phyloP scores from a whole-genome alignment of 2,797 vertebrate genomes.

The Acrossocheilus fasciatus region DNA sequence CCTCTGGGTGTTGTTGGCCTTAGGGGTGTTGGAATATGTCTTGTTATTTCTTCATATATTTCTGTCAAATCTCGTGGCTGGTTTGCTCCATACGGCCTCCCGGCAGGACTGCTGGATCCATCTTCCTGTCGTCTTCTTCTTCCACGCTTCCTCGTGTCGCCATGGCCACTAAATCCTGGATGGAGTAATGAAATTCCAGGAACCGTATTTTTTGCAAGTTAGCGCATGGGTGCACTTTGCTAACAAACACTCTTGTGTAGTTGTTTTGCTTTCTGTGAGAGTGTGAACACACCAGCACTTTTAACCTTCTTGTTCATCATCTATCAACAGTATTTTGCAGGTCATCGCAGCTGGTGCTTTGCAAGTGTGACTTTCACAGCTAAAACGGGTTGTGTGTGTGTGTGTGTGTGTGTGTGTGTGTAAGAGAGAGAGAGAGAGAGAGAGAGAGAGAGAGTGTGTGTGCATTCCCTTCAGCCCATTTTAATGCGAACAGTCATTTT shows the following conservation, averaged over 20 bases:
- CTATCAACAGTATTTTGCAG: slow-evolving; percentile 24
- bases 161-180: slow-evolving; percentile 5
- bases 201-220: slow-evolving; percentile 3
- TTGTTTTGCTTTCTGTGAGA: not conserved
- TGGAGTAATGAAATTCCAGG: not conserved
- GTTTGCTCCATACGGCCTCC: slow-evolving; percentile 2
- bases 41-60: slow-evolving; percentile 19
- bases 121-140: not conserved
- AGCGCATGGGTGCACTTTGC: not conserved
- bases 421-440: not conserved
- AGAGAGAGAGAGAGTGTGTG: not conserved
- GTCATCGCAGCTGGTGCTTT: slow-evolving; percentile 18
- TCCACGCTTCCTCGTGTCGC: not conserved
- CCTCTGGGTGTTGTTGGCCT: not conserved
- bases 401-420: not conserved
- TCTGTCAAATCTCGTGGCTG: slow-evolving; percentile 5
- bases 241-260: slow-evolving; percentile 34
- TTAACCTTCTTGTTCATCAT: slow-evolving; percentile 29
- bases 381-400: not conserved
- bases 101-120: slow-evolving; percentile 28
- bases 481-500: slow-evolving; percentile 7
- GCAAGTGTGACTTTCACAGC: slow-evolving; percentile 30
- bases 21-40: slow-evolving; percentile 9
- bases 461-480: not conserved
- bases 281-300: slow-evolving; percentile 35